Evolutionary conservation across 2,888 invertebrate species (phyloP), one percentile per base, ranked within the genome.

Genomic region (Cosmopolites sordidus): DNA sequence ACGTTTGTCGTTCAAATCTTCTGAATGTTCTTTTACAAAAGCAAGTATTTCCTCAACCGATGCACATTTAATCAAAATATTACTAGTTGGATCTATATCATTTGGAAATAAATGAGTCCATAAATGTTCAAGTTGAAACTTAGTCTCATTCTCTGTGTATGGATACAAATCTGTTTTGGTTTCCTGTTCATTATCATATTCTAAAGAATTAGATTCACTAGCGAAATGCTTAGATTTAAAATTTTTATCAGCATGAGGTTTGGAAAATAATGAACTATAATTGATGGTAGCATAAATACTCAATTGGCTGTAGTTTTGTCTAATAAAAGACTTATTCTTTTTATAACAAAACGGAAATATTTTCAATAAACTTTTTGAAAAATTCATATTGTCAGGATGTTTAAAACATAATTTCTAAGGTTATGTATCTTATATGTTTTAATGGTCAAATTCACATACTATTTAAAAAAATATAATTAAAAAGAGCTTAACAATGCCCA

Each of bases 31-130:
- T 9, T 61, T 65, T n/a, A 73, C 58, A 50, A 73, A 60, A 47
- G 65, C 63, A 53, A 75, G 68, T n/a, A 73, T 66, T 44, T 71
- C 70, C 61, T 73, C 69, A 4, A 73, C 62, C 1, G 72, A 73
- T 4, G 62, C 65, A 62, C 70, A 71, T 29, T 63, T 54, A 55
- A 69, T 71, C 43, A 75, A 60, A 44, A 65, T 60, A 15, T 56
- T 54, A 15, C 70, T 63, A 30, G 70, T 60, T 2, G 48, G 44
- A 61, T 73, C 73, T 38, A 58, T 58, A 11, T 62, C 55, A 51
- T 68, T 48, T 44, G 63, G 59, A 51, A 64, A 63, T 40, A 65
- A 27, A 17, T 30, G 1, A 9, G 15, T 14, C 38, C 45, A 47
- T 9, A 37, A 48, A 41, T 39, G 14, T 37, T 47, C 43, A 27